These are phyloP conservation scores for Merodon equestris DNA, from an alignment of 2,888 invertebrate species.

Conservation along the genomic window DNA sequence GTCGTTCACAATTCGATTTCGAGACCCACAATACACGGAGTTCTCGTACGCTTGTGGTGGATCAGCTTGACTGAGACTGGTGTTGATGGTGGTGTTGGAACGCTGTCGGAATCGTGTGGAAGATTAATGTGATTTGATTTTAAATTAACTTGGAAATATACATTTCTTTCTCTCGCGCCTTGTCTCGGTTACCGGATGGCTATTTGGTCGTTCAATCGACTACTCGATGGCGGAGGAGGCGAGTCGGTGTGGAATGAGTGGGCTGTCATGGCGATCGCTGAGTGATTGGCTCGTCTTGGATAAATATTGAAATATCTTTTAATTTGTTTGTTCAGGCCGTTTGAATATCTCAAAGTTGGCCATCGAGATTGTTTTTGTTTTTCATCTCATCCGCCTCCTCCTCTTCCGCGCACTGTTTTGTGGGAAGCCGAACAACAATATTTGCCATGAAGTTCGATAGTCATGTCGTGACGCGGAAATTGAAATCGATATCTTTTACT, in stretches of 20 bases:
- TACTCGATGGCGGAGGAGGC: background rate
- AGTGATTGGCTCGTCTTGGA: constrained; percentile 61
- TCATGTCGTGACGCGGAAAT: constrained; percentile 30
- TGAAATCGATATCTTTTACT: constrained; percentile 21
- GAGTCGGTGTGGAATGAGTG: constrained; percentile 7
- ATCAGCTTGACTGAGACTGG: background rate
- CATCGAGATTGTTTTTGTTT: constrained; percentile 22
- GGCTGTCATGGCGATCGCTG: constrained; percentile 46
- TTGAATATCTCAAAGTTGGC: constrained; percentile 23
- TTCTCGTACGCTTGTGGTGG: constrained; percentile 26
- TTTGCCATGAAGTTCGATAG: constrained; percentile 46
- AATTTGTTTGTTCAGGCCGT: constrained; percentile 63
- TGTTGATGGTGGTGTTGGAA: constrained; percentile 8
- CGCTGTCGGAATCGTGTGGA: constrained; percentile 52
- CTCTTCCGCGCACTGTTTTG: background rate
- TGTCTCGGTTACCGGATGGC: too few relatives aligned
- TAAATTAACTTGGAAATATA: constrained; percentile 58
- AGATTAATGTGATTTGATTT: constrained; percentile 68
- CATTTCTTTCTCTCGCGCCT: constrained; percentile 20
- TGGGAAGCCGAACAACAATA: constrained; percentile 15
- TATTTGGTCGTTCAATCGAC: too few relatives aligned
- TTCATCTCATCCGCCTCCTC: background rate
- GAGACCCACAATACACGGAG: constrained; percentile 57
- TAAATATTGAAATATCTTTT: constrained; percentile 66
- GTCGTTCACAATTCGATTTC: constrained; percentile 50